Conservation (phyloP, 2,797 vertebrate genomes). For the Mormyrus hasselquistii region DNA sequence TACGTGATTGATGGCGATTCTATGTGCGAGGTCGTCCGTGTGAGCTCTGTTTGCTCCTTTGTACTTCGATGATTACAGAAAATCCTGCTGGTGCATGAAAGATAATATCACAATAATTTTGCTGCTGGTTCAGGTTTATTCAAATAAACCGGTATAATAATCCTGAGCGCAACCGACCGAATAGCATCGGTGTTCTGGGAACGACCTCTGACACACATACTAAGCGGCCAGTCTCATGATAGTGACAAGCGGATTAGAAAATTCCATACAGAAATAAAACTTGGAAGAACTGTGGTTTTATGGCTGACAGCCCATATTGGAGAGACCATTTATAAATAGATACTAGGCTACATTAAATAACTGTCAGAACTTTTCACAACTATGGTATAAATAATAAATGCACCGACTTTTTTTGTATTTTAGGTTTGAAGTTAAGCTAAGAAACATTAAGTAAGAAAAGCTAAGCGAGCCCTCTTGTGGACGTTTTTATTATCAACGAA, state of each 20-base stretch:
- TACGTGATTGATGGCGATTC: neutral
- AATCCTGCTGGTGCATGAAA: neutral
- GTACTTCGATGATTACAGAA: neutral
- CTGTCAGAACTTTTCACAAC: neutral
- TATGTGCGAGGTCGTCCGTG: too few relatives aligned
- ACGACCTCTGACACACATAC: constrained; percentile 11
- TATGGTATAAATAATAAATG: neutral
- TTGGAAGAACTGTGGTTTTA: neutral
- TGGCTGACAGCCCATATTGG: neutral
- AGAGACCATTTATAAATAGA: neutral
- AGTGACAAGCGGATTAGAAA: neutral
- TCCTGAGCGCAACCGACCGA: neutral
- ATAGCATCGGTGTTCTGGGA: neutral
- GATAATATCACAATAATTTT: neutral
- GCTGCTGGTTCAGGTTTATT: neutral
- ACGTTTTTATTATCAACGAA: neutral
- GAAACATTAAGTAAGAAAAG: neutral
- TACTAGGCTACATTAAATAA: neutral
- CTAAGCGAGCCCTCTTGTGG: constrained; percentile 11
- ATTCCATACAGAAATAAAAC: constrained; percentile 7
- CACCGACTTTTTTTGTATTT: neutral
- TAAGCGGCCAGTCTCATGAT: neutral
- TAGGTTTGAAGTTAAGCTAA: neutral
- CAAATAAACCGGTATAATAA: neutral
- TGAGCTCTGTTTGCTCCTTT: neutral